Evolutionary conservation across 2,113 vertebrate genomes (phyloP).

Genomic region (Chaetops frenatus): DNA sequence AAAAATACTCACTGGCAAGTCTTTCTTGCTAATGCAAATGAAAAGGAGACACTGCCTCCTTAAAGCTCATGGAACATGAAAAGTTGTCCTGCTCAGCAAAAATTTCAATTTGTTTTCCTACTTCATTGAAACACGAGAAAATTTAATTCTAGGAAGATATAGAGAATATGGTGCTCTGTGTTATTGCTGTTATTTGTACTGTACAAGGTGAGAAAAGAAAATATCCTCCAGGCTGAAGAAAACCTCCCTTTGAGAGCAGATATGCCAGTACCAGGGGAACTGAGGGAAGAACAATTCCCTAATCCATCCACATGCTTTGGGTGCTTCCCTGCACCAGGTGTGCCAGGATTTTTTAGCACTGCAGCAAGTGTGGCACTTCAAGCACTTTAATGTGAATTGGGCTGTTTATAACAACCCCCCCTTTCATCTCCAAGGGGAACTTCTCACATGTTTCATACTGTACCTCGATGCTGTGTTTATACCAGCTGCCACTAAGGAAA

Average conservation of each 20-base stretch:
- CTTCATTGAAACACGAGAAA: neutral
- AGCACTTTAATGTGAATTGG: neutral
- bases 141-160: neutral
- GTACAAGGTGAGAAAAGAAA: neutral
- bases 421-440: neutral
- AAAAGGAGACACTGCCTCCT: neutral
- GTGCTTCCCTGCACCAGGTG: neutral
- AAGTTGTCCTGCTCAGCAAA: neutral
- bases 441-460: slow-evolving; percentile 46
- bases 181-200: neutral
- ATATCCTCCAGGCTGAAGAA: neutral
- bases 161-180: neutral
- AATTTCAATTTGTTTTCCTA: neutral
- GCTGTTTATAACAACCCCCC: neutral
- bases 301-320: neutral
- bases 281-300: neutral
- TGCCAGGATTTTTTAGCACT: neutral
- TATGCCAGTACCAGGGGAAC: neutral
- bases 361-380: neutral
- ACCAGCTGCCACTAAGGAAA: neutral
- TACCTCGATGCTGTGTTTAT: neutral
- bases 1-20: neutral
- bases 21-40: neutral
- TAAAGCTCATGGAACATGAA: neutral
- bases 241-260: neutral